A percentile compares a stretch with the other conserved stretches of the same genome.
These are phyloP conservation scores for Tinea trinotella DNA, from an alignment of 2,888 invertebrate genomes.

Conservation along the genomic window DNA sequence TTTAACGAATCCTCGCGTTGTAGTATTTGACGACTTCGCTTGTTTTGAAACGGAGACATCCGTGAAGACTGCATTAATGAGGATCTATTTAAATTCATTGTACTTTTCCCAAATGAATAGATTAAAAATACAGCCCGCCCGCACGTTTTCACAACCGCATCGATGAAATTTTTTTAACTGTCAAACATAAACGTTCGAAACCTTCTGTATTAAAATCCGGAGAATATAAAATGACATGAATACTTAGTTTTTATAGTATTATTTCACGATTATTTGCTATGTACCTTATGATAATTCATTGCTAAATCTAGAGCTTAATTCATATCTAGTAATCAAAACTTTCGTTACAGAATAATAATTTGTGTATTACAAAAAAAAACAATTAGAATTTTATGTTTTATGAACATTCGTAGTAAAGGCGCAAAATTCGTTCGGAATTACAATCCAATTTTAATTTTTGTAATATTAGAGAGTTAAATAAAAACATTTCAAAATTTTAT, in stretches of 20 bases:
- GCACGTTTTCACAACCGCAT: constrained; percentile 22
- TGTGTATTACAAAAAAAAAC: not conserved
- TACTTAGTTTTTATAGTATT: no score
- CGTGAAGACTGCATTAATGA: constrained; percentile 47
- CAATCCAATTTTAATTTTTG: no score
- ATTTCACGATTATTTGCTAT: no score
- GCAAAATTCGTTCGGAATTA: not conserved
- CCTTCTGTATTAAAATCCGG: no score
- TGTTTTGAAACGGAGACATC: constrained; percentile 48
- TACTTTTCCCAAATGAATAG: constrained; percentile 10
- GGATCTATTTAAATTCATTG: constrained; percentile 46
- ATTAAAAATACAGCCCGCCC: constrained; percentile 15
- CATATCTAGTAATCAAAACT: no score
- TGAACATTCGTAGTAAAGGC: not conserved
- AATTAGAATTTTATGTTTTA: not conserved
- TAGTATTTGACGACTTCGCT: constrained; percentile 43
- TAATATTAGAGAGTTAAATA: no score
- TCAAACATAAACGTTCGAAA: not conserved
- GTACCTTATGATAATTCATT: no score
- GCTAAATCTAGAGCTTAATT: no score
- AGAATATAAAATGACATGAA: no score
- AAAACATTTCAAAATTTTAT: no score
- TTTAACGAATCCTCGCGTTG: constrained; percentile 58
- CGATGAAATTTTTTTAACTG: constrained; percentile 20
- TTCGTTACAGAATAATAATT: not conserved